Evolutionary conservation across 2,888 invertebrate species (phyloP).

Genomic region (Hoplodrina ambigua): DNA sequence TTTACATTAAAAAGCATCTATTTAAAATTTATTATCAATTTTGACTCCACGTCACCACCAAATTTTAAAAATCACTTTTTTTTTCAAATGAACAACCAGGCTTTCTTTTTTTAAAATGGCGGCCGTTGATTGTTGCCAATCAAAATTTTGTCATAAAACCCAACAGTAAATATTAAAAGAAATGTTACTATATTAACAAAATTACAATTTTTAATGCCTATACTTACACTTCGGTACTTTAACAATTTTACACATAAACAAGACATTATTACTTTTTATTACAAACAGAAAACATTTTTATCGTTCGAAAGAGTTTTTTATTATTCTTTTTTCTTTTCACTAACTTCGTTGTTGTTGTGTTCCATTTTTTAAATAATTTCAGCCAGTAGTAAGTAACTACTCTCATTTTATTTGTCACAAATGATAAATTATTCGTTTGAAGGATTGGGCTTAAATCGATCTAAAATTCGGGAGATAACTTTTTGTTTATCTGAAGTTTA

Average conservation of each 20-base stretch:
- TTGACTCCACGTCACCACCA: not conserved
- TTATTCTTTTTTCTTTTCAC: not conserved
- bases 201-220: conserved; percentile 60
- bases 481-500: no score
- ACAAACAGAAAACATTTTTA: not conserved
- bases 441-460: no score
- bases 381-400: conserved; percentile 12
- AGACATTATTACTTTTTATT: conserved; percentile 10
- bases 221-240: conserved; percentile 52
- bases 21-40: no score
- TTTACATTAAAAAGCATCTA: no score
- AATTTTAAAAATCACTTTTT: no score
- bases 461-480: no score
- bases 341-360: conserved; percentile 22
- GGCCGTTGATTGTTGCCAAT: not conserved
- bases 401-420: not conserved
- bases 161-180: conserved; percentile 32
- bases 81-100: no score
- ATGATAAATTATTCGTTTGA: no score
- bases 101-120: not conserved
- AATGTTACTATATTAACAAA: conserved; percentile 50
- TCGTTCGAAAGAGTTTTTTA: conserved; percentile 28
- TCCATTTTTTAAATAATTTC: not conserved
- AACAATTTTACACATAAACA: conserved; percentile 38
- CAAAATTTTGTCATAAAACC: no score